Conservation (phyloP, 2,113 vertebrate species). For the Plectropomus leopardus region DNA sequence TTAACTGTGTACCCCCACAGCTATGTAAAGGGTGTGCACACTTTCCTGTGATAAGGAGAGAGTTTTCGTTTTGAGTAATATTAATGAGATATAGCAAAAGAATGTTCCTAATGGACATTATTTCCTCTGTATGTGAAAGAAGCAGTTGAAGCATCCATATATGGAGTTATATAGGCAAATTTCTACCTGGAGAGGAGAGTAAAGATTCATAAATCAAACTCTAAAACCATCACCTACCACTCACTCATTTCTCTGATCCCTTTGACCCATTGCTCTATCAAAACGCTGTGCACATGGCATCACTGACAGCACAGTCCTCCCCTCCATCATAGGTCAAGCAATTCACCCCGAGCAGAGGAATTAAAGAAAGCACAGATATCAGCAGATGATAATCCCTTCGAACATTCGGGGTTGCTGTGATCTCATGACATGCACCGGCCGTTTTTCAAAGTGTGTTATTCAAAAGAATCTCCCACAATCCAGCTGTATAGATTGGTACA, state of each 20-base stretch:
- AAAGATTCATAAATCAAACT: conserved; percentile 15
- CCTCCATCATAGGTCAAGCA: conserved; percentile 28
- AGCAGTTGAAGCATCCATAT: conserved; percentile 23
- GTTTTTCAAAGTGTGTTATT: conserved; percentile 16
- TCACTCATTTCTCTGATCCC: conserved; percentile 41
- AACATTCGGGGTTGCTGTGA: conserved; percentile 41
- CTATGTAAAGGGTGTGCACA: not conserved
- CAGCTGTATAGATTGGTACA: not conserved
- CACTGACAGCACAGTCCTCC: conserved; percentile 20
- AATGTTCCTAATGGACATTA: conserved; percentile 18
- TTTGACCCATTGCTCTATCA: conserved; percentile 11
- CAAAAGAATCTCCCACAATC: conserved; percentile 6
- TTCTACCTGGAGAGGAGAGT: conserved; percentile 15
- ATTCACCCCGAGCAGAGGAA: conserved; percentile 41
- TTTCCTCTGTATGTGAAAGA: not conserved
- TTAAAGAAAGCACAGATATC: conserved; percentile 35
- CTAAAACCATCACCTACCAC: conserved; percentile 9
- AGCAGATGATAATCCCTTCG: conserved; percentile 48
- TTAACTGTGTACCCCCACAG: not conserved
- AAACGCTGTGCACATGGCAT: conserved; percentile 11
- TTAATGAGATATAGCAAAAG: not conserved
- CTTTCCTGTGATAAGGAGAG: not conserved
- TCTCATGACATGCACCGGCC: conserved; percentile 15
- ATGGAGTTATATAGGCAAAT: conserved; percentile 6
- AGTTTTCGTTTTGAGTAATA: not conserved